Evolutionary conservation across 2,888 invertebrate species (phyloP), one percentile per base, ranked within the genome.

Genomic region (Lathronympha strigana): DNA sequence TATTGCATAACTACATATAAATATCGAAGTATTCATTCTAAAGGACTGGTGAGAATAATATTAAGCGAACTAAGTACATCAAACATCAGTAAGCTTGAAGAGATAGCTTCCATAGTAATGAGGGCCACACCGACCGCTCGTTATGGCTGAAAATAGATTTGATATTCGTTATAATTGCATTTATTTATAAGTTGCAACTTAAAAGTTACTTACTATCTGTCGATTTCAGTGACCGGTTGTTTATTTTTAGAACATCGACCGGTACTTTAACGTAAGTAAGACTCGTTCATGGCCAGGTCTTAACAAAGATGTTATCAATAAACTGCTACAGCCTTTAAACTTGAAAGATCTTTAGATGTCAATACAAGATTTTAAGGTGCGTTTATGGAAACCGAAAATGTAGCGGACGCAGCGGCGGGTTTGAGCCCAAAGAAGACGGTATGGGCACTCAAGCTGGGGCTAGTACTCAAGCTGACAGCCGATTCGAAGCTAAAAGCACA

Each of bases 61-160:
- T n/a, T n/a, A n/a, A n/a, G n/a, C n/a, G n/a, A n/a, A n/a, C n/a
- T n/a, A n/a, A n/a, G n/a, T n/a, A n/a, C n/a, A n/a, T n/a, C n/a
- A n/a, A n/a, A 67, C 72, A 76, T 71, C 62, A 74, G 69, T 47
- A 67, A 58, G 69, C 72, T 77, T 69, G 67, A 76, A 73, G 73
- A 75, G 74, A 78, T 76, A 57, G 19, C 57, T 72, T 68, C 69
- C 62, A 72, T 71, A 68, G 75, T 77, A 80, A 84, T 83, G 82
- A 82, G 79, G 81, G 82, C 72, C 81, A 81, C 55, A 19, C 19
- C 17, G 28, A 28, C 40, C 4, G 43, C 43, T 64, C 69, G 51
- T 61, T 61, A 57, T n/a, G 43, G 47, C 33, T 63, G 43, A 61
- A 74, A 75, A 79, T 75, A 77, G 69, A 75, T 70, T 21, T 31